phyloP scores from a whole-genome alignment of 2,113 vertebrate genomes.

The Cinclus cinclus region DNA sequence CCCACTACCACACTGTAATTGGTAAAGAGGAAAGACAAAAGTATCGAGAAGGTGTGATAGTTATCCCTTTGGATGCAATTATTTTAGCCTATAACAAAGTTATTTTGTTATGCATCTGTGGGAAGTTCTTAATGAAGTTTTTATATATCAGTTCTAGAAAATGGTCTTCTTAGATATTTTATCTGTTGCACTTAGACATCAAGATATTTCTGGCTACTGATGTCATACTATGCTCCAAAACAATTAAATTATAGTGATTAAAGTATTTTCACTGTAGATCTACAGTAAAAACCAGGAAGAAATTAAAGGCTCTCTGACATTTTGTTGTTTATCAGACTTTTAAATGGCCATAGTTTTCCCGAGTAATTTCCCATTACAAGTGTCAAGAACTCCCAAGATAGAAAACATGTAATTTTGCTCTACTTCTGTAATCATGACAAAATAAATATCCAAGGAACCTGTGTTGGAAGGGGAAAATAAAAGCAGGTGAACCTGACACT shows the following conservation, averaged over 20 bases:
- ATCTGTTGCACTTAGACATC: neutral
- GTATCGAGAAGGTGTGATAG: neutral
- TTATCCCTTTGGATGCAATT: neutral
- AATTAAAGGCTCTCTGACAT: neutral
- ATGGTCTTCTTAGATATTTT: neutral
- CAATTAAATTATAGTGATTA: neutral
- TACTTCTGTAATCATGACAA: neutral
- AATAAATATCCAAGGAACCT: neutral
- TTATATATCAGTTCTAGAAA: neutral
- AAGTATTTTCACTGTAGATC: neutral
- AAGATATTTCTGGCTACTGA: neutral
- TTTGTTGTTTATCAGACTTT: neutral
- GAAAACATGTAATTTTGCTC: neutral
- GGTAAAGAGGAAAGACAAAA: neutral
- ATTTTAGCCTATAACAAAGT: neutral
- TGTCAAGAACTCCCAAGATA: neutral
- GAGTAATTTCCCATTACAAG: neutral
- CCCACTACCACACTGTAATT: neutral
- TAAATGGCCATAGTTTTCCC: neutral
- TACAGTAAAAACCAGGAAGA: neutral
- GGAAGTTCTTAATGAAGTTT: neutral
- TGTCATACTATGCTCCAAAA: neutral
- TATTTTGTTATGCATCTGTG: neutral
- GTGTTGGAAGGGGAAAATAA: neutral
- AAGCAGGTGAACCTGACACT: neutral